Percentiles rank a stretch among this genome's conserved stretches.
phyloP scores from a whole-genome alignment of 2,797 vertebrate species.

The Poeciliopsis turneri region DNA sequence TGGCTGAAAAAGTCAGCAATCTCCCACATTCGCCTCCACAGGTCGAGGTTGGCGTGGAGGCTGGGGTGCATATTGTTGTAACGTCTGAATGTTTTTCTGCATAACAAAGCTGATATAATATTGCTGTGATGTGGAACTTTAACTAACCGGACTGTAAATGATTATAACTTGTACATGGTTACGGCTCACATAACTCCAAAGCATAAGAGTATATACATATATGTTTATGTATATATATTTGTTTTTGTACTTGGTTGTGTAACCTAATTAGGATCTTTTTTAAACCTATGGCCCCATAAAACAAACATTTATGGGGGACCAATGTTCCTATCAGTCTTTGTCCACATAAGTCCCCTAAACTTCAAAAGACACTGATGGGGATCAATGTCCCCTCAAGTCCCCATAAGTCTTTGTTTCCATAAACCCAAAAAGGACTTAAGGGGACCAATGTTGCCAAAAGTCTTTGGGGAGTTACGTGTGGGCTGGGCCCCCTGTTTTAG shows the following conservation, averaged over 20 bases:
- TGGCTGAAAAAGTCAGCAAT: conserved; percentile 53
- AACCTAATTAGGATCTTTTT: background rate
- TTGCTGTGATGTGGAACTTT: conserved; percentile 70
- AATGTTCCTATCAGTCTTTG: background rate
- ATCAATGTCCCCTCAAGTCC: too few species aligned
- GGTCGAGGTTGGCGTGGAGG: background rate
- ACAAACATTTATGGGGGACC: background rate
- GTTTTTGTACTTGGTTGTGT: background rate
- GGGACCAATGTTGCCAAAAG: background rate
- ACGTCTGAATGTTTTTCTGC: conserved; percentile 57
- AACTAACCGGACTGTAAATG: conserved; percentile 68
- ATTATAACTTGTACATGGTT: conserved; percentile 59
- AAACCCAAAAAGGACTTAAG: too few species aligned
- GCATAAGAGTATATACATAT: conserved; percentile 35
- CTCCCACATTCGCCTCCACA: conserved; percentile 56
- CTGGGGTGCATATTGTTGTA: conserved; percentile 31
- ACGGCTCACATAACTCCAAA: conserved; percentile 56
- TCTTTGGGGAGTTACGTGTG: too few species aligned
- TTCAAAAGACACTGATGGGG: too few species aligned
- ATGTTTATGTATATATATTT: conserved; percentile 38
- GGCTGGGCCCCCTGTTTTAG: background rate
- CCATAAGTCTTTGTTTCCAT: too few species aligned
- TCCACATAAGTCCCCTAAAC: too few species aligned
- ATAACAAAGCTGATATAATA: conserved; percentile 65
- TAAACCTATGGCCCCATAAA: too few species aligned